Percentiles rank a stretch among this genome's conserved stretches.
Conservation (phyloP, 1,140 invertebrate species). For the Lasioglossum baleicum region DNA sequence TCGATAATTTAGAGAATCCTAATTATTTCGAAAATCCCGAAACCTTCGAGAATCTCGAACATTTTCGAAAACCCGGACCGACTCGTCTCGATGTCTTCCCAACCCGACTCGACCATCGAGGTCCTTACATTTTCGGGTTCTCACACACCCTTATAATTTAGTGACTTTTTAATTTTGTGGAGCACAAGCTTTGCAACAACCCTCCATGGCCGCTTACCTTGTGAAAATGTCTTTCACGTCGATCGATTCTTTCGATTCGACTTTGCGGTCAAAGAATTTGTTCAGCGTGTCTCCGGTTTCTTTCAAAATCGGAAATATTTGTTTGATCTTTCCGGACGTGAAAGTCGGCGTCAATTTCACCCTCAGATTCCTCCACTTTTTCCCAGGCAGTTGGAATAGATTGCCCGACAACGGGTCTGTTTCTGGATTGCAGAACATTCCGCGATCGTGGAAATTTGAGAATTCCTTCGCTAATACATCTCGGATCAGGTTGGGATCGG, state of each 20-base stretch:
- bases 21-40: too few species aligned
- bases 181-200: too few species aligned
- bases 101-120: too few species aligned
- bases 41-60: too few species aligned
- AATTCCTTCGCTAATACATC: constrained; percentile 79
- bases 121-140: too few species aligned
- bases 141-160: too few species aligned
- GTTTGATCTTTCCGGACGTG: constrained; percentile 81
- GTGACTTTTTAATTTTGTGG: too few species aligned
- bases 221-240: constrained; percentile 80
- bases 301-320: constrained; percentile 79
- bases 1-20: too few species aligned
- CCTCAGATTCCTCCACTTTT: constrained; percentile 80
- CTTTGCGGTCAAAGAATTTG: constrained; percentile 51
- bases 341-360: constrained; percentile 81
- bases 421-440: constrained; percentile 76
- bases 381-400: constrained; percentile 76
- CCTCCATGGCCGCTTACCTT: constrained; percentile 24
- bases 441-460: constrained; percentile 77
- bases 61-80: too few species aligned
- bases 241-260: constrained; percentile 48
- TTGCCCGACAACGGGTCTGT: constrained; percentile 80
- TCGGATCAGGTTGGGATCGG: constrained; percentile 79
- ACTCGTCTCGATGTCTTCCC: too few species aligned
- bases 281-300: constrained; percentile 73